Evolutionary conservation across 2,888 invertebrate genomes (phyloP), one percentile per base, ranked within the genome.

Genomic region (Brenthis ino): DNA sequence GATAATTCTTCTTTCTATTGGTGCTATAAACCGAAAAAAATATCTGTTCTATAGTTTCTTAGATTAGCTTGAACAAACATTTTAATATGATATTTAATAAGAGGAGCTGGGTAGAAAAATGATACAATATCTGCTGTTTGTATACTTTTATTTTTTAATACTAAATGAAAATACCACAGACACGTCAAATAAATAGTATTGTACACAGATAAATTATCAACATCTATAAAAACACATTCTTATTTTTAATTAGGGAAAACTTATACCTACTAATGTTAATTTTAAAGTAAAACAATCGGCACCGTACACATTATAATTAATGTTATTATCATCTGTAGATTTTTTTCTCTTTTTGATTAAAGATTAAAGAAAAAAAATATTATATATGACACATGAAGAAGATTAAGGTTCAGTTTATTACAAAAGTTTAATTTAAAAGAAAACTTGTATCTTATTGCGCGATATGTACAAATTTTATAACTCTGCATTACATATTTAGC

Each of bases 111-210:
- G 43, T 43, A 13, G 20, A 47, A 55, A 47, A 16, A 56, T 54
- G 28, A 48, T 28, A n/a, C 14, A n/a, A 6, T 1, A 24, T 16
- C 6, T 20, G 13, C 8, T 16, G 8, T 28, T 57, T 65, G 47
- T 57, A 28, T 50, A 24, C 33, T 47, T 69, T 69, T 61, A 63
- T 69, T 69, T 65, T 58, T 60, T 64, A 65, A 11, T 33, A 63
- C 48, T 57, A 63, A 57, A 67, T 54, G 50, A 71, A 71, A 69
- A 71, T 71, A 71, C 69, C 69, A 66, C 68, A 69, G 71, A 69
- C 69, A 71, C 65, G 65, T 65, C 37, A 71, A 69, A 71, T 69
- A 69, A 58, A 63, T 68, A 54, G 13, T 28, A 63, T 67, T 57
- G 24, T 70, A 56, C 50, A 67, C 16, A 43, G 48, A 64, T 50